Percentiles rank a stretch among this genome's conserved stretches.
Evolutionary conservation across 2,888 invertebrate species (phyloP).

Genomic region (Halictus ligatus): DNA sequence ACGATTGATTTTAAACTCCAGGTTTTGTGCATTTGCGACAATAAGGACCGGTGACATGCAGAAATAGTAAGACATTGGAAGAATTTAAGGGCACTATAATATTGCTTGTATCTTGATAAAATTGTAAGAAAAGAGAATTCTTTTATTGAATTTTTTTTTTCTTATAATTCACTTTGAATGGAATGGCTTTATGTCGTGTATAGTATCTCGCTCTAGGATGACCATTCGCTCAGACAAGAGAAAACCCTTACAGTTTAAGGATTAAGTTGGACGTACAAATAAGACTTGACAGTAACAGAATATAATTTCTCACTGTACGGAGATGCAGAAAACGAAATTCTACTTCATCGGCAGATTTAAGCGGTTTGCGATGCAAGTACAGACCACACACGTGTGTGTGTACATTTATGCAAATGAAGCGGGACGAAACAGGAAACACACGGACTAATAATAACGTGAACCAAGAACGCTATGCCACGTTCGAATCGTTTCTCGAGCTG

Average conservation of each 20-base stretch:
- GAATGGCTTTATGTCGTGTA: too few species aligned
- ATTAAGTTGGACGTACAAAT: neutral
- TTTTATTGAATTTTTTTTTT: too few species aligned
- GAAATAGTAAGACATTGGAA: too few species aligned
- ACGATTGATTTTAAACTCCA: too few species aligned
- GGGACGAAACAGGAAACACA: neutral
- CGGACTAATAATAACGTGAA: neutral
- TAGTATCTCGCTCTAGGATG: neutral
- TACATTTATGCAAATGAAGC: neutral
- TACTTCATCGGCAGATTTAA: neutral
- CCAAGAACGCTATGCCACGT: neutral
- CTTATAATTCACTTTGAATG: too few species aligned
- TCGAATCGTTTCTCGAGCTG: neutral
- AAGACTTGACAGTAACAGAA: neutral
- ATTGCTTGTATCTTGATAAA: too few species aligned
- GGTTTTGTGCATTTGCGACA: too few species aligned
- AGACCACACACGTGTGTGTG: neutral
- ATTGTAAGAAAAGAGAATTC: too few species aligned
- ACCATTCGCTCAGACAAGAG: neutral
- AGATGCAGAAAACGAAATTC: neutral
- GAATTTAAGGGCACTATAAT: too few species aligned
- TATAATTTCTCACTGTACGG: too few species aligned
- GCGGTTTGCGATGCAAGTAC: neutral
- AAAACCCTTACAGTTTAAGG: too few species aligned
- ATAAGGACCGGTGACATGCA: too few species aligned